phyloP scores from a whole-genome alignment of 2,113 vertebrate species.

The Suncus etruscus region DNA sequence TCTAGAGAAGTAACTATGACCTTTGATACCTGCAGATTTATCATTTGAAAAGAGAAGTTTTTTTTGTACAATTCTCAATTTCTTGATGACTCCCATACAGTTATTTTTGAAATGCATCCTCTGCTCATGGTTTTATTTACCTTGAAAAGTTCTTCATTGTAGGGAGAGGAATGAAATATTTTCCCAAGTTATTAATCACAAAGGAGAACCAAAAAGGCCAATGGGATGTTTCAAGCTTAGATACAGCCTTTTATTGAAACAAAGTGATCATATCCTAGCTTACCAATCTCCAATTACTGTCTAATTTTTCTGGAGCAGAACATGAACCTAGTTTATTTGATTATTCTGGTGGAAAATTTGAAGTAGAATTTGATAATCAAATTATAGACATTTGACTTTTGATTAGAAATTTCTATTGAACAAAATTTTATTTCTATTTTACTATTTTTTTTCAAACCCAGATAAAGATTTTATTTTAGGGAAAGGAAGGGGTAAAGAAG shows the following conservation, averaged over 20 bases:
- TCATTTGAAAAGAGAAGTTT: slow-evolving; percentile 1
- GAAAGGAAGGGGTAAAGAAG: too few relatives aligned
- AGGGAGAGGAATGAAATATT: neutral
- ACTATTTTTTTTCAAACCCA: too few relatives aligned
- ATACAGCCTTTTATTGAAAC: neutral
- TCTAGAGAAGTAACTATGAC: neutral
- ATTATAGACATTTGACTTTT: neutral
- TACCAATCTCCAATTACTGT: neutral
- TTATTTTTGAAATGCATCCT: slow-evolving; percentile 39
- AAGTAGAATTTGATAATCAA: neutral
- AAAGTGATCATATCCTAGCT: neutral
- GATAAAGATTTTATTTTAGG: too few relatives aligned
- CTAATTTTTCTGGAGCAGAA: neutral
- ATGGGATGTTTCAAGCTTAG: neutral
- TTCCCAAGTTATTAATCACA: neutral
- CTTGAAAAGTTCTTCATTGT: neutral
- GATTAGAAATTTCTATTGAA: too few relatives aligned
- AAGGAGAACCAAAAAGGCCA: neutral
- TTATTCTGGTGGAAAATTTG: neutral
- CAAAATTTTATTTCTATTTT: too few relatives aligned
- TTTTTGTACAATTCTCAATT: slow-evolving; percentile 46
- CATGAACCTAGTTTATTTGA: neutral
- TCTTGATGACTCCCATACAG: neutral
- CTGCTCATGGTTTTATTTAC: slow-evolving; percentile 20
- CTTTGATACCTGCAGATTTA: neutral